Evolutionary conservation across 1,140 invertebrate genomes (phyloP), one percentile per base, ranked within the genome.

Genomic region (Aphaenogaster ashmeadi): DNA sequence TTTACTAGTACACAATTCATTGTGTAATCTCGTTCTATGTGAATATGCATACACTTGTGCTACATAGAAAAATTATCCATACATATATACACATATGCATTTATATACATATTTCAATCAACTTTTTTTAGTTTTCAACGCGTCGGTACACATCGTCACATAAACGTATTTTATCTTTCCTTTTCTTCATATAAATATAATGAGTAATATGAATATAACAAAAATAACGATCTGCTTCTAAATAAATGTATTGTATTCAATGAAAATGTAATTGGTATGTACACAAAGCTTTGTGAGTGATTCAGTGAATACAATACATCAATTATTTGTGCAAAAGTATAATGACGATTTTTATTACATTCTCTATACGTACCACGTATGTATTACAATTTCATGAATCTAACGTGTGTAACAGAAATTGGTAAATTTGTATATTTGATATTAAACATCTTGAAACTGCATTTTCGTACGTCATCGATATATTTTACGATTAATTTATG

Each of bases 371-470:
- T n/a, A 83, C n/a, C 3, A n/a, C 18, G 7, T 47, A 52, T 56
- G 18, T 56, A 56, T 75, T 58, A 67, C 36, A 69, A 58, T 81
- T 87, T 83, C 52, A 58, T 21, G 44, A 69, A 9, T 62, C 52
- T 54, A 11, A 81, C 58, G 77, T 64, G n/a, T 56, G 1, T 87
- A 84, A 79, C 6, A 47, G 11, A 56, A 56, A 78, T 38, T 72
- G 44, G 7, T 36, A 1, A 18, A 66, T 21, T 66, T 66, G n/a
- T 41, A 56, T 89, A 67, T 78, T 66, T 79, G 11, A 58, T 78
- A 60, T 89, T 44, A 21, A 87, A 80, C 44, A 50, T 80, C 47
- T 0, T 54, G 52, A 21, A 87, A 83, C 21, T 88, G n/a, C 50
- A 88, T 71, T 56, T 87, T 56, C 41, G 4, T 71, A 41, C 18